Evolutionary conservation across 2,797 vertebrate genomes (phyloP).

Genomic region (Cetoscarus ocellatus): DNA sequence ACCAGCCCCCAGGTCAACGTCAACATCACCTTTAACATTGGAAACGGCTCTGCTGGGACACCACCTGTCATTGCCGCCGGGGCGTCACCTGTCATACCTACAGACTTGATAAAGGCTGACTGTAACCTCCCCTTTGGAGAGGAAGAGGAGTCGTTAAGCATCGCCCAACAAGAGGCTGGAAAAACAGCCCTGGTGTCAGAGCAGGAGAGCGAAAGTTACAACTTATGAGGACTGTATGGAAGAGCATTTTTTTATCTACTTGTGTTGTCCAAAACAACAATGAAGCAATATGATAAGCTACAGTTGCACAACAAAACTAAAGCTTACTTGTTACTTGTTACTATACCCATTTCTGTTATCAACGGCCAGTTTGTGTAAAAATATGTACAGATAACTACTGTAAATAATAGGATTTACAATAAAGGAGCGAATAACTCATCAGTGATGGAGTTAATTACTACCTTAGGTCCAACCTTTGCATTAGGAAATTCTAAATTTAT

Average conservation of each 20-base stretch:
- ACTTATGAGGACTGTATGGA: slow-evolving; percentile 20
- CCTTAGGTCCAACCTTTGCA: too few species aligned
- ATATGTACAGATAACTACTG: slow-evolving; percentile 37
- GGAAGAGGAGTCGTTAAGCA: slow-evolving; percentile 72
- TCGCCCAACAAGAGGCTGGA: slow-evolving; percentile 79
- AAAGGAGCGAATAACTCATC: too few species aligned
- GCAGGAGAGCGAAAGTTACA: slow-evolving; percentile 65
- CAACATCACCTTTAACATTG: slow-evolving; percentile 77
- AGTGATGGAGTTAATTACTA: too few species aligned
- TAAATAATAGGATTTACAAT: slow-evolving; percentile 34
- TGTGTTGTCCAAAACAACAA: neutral
- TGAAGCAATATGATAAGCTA: too few species aligned
- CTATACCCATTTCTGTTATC: neutral
- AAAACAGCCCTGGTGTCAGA: slow-evolving; percentile 72
- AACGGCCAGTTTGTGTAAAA: slow-evolving; percentile 29
- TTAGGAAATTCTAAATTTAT: too few species aligned
- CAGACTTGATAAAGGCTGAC: slow-evolving; percentile 46
- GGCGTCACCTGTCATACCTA: slow-evolving; percentile 37
- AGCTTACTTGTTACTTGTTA: too few species aligned
- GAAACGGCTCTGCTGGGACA: slow-evolving; percentile 57
- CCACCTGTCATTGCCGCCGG: slow-evolving; percentile 47
- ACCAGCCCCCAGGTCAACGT: slow-evolving; percentile 76
- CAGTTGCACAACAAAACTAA: too few species aligned
- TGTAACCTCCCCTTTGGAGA: slow-evolving; percentile 66
- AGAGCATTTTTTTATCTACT: neutral